Evolutionary conservation across 1,140 invertebrate genomes (phyloP), one percentile per base, ranked within the genome.

Genomic region (Cryptotermes secundus): DNA sequence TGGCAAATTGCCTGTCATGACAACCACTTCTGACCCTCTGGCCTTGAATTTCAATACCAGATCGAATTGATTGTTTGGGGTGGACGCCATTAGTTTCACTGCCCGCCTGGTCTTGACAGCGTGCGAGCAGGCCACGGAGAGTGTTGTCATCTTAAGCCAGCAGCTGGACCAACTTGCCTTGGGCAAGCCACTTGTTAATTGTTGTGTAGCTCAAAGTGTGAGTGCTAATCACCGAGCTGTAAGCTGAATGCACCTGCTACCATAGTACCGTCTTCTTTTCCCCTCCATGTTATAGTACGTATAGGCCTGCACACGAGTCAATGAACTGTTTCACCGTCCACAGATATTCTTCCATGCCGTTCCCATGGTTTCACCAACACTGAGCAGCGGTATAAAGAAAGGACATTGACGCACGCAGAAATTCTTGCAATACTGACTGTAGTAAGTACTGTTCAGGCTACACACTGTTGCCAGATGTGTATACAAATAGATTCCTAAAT

Each of bases 341-440:
- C 45, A 14, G 45, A 49, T 49, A 49, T 19, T 49, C 45, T 49
- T 49, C 45, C 45, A 49, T 22, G 1, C 45, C 45, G 4, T 49
- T 49, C 45, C 45, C 45, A 49, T 49, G 45, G 59, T 72, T 72
- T 72, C 59, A 72, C 26, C n/a, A 31, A 72, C n/a, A 72, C n/a
- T 31, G 26, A 65, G 59, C 59, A 72, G 59, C 14, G 16, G 26
- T 31, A 26, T 22, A 22, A 59, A 59, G 59, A 72, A 72, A 31
- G 59, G 59, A n/a, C 59, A 72, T 72, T 72, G 59, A 72, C 59
- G 59, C 14, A 72, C 59, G 59, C 59, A 72, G 59, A 72, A 72
- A 72, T 72, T 72, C 59, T 72, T 72, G 59, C 14, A 72, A 31
- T 72, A 31, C 59, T n/a, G 59, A 72, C 59, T 31, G 59, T 72